Percentiles rank a stretch among this genome's conserved stretches.
Conservation (phyloP, 2,797 vertebrate genomes). For the Discoglossus pictus region DNA sequence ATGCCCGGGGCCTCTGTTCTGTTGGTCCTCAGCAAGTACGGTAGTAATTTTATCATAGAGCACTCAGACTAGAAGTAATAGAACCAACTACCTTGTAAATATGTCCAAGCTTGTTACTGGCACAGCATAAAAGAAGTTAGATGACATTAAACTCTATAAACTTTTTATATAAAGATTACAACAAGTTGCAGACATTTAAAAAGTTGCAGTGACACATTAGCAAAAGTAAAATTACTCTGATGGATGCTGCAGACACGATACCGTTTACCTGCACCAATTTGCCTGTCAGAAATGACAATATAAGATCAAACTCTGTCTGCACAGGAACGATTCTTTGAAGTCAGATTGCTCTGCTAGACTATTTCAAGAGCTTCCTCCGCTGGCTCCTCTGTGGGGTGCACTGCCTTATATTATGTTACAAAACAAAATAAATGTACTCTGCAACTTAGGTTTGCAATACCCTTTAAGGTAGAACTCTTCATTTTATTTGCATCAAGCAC, state of each 20-base stretch:
- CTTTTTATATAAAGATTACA: constrained; percentile 10
- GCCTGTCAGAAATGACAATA: constrained; percentile 44
- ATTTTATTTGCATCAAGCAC: background rate
- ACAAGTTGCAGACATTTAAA: constrained; percentile 14
- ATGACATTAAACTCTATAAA: constrained; percentile 9
- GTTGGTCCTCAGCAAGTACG: too few species aligned
- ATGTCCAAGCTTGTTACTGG: background rate
- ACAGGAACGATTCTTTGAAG: constrained; percentile 25
- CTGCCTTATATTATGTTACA: constrained; percentile 16
- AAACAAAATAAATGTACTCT: background rate
- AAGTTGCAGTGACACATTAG: constrained; percentile 43
- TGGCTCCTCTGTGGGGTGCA: constrained; percentile 10
- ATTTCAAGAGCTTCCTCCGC: constrained; percentile 13
- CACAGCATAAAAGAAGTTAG: background rate
- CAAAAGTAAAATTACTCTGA: constrained; percentile 27
- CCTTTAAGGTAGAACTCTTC: constrained; percentile 1
- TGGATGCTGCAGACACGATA: constrained; percentile 44
- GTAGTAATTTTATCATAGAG: too few species aligned
- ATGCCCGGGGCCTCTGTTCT: too few species aligned
- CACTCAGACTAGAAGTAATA: too few species aligned
- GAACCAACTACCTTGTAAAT: too few species aligned
- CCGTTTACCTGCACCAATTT: constrained; percentile 41
- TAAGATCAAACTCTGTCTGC: constrained; percentile 47
- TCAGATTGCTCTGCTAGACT: constrained; percentile 29
- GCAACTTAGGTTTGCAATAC: too few species aligned